Percentiles rank a stretch among this genome's conserved stretches.
These are phyloP conservation scores for Tiliqua scincoides DNA, from an alignment of 2,113 vertebrate genomes.

Conservation along the genomic window DNA sequence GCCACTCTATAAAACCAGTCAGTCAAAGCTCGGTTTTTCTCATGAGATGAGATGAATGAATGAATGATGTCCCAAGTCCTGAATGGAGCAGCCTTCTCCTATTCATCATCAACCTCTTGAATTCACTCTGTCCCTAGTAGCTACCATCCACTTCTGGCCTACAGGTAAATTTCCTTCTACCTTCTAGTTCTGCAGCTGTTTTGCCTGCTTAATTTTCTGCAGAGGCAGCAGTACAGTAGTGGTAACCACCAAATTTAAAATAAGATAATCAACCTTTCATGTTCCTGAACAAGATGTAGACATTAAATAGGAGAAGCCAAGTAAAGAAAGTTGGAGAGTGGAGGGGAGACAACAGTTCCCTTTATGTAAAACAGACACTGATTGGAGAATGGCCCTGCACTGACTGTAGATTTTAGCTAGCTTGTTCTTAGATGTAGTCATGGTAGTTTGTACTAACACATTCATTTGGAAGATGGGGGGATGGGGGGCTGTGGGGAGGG, in stretches of 20 bases:
- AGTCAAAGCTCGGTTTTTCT: background rate
- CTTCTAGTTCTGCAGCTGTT: background rate
- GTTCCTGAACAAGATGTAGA: background rate
- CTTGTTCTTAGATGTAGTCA: slow-evolving; percentile 74
- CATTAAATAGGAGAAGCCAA: background rate
- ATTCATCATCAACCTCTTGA: background rate
- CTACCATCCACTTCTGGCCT: background rate
- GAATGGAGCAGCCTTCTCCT: background rate
- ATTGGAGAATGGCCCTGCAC: slow-evolving; percentile 81
- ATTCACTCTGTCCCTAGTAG: background rate
- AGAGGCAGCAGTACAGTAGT: background rate
- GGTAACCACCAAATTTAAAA: background rate
- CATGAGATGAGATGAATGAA: background rate
- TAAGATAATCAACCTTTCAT: background rate
- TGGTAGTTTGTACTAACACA: slow-evolving; percentile 74
- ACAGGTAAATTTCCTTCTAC: background rate
- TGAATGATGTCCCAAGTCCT: background rate
- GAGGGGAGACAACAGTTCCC: slow-evolving; percentile 35
- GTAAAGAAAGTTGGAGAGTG: background rate
- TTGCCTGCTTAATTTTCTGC: background rate
- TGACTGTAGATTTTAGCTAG: slow-evolving; percentile 72
- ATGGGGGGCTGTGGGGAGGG: slow-evolving; percentile 23
- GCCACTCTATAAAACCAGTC: background rate
- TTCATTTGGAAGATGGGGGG: slow-evolving; percentile 50
- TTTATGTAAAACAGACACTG: slow-evolving; percentile 50